phyloP scores from a whole-genome alignment of 1,140 invertebrate genomes.

The Phymorhynchus buccinoides region DNA sequence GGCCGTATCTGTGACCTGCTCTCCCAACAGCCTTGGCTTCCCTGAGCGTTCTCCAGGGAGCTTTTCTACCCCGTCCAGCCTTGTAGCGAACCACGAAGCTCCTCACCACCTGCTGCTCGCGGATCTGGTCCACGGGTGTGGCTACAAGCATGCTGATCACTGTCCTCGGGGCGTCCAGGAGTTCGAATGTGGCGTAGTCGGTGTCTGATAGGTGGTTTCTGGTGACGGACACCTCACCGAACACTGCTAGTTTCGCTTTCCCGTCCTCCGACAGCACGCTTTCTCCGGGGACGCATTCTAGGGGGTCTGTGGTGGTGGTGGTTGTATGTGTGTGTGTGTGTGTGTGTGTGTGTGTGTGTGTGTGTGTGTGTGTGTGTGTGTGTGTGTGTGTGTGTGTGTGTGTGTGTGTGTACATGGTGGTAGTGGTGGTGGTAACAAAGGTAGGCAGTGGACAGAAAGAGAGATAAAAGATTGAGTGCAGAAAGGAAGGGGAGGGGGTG shows the following conservation, averaged over 20 bases:
- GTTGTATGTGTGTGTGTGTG: background rate
- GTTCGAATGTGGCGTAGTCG: background rate
- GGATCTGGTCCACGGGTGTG: background rate
- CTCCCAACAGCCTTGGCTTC: too few relatives aligned
- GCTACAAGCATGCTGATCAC: background rate
- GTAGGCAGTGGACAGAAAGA: background rate
- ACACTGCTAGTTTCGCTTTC: background rate
- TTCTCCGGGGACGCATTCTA: background rate
- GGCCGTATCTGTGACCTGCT: background rate
- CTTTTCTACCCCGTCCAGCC: background rate
- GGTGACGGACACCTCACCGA: background rate
- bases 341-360: background rate
- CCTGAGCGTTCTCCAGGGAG: background rate
- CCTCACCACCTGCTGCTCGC: background rate
- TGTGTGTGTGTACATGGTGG: background rate
- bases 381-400: background rate
- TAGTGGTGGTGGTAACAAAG: too few relatives aligned
- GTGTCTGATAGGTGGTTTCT: background rate
- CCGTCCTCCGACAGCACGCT: background rate
- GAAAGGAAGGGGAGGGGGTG: background rate
- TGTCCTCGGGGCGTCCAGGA: background rate
- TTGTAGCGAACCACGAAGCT: background rate
- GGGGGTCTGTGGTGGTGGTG: too few relatives aligned
- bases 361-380: background rate
- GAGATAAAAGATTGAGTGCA: background rate